Evolutionary conservation across 2,888 invertebrate genomes (phyloP).

Genomic region (Acrobeloides nanus): DNA sequence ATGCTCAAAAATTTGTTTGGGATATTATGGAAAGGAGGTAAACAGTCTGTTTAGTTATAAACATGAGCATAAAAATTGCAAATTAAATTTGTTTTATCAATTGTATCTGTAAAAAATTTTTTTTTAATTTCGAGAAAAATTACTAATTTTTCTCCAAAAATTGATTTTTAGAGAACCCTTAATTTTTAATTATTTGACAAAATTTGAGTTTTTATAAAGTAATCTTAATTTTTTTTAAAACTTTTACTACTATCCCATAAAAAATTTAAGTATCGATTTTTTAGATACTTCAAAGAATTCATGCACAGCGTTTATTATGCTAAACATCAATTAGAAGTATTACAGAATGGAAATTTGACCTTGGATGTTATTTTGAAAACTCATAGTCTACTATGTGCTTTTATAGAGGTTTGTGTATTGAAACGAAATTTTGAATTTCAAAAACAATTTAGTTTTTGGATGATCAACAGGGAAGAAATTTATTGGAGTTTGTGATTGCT

Average conservation of each 20-base stretch:
- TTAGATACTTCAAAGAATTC: conserved; percentile 71
- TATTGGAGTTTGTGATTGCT: conserved; percentile 83
- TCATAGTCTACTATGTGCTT: conserved; percentile 82
- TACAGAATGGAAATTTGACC: conserved; percentile 71
- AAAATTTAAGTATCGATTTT: conserved; percentile 58
- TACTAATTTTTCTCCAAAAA: too few species aligned
- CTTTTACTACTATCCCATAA: neutral
- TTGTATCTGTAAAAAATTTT: too few species aligned
- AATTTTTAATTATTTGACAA: too few species aligned
- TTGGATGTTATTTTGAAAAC: conserved; percentile 81
- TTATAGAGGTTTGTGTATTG: conserved; percentile 87
- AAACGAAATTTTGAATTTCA: too few species aligned
- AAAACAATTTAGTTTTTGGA: conserved; percentile 68
- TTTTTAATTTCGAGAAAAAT: too few species aligned
- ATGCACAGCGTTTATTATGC: conserved; percentile 76
- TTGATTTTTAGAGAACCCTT: too few species aligned
- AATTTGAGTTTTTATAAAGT: too few species aligned
- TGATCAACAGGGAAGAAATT: conserved; percentile 69
- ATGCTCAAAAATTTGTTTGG: conserved; percentile 14
- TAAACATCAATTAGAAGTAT: conserved; percentile 83
- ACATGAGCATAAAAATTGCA: too few species aligned
- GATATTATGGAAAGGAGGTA: conserved; percentile 12
- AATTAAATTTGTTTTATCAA: too few species aligned
- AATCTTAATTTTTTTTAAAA: conserved; percentile 11
- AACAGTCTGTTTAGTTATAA: neutral